Evolutionary conservation across 64 coral and sea anemone genomes (phyloP).

Genomic region (Anthopleura sola): DNA sequence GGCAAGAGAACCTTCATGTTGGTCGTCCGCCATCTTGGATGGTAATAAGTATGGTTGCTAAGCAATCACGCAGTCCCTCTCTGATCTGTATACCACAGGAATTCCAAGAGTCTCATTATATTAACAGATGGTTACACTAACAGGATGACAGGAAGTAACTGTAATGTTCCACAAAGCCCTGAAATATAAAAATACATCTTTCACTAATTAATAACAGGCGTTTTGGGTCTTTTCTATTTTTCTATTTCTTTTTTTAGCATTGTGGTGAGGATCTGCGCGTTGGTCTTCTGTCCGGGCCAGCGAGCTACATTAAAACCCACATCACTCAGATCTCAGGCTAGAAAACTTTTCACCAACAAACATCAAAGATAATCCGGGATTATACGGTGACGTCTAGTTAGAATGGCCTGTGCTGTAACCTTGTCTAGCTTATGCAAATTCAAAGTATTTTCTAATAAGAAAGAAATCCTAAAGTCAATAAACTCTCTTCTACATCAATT

Average conservation of each 20-base stretch:
- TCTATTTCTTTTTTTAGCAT: too few relatives aligned
- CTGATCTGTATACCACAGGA: not conserved
- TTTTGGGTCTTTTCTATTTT: not conserved
- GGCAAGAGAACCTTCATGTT: not conserved
- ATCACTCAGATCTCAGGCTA: not conserved
- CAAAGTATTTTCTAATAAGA: not conserved
- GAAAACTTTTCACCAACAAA: not conserved
- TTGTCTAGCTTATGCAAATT: conserved; percentile 28
- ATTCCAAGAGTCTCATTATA: not conserved
- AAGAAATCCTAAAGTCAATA: conserved; percentile 9
- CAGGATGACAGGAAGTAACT: too few relatives aligned
- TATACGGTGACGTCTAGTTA: not conserved
- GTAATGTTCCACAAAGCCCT: too few relatives aligned
- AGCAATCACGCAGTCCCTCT: conserved; percentile 8
- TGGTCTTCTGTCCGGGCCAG: not conserved
- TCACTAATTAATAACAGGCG: too few relatives aligned
- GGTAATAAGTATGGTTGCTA: not conserved
- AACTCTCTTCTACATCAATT: not conserved
- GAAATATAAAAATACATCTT: too few relatives aligned
- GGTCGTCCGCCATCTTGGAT: conserved; percentile 49
- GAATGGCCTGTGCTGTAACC: not conserved
- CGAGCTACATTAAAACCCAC: not conserved
- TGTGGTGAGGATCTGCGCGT: not conserved
- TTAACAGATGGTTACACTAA: too few relatives aligned
- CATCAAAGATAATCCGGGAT: not conserved